phyloP scores from a whole-genome alignment of 1,140 invertebrate genomes.

The Drosophila athabasca region DNA sequence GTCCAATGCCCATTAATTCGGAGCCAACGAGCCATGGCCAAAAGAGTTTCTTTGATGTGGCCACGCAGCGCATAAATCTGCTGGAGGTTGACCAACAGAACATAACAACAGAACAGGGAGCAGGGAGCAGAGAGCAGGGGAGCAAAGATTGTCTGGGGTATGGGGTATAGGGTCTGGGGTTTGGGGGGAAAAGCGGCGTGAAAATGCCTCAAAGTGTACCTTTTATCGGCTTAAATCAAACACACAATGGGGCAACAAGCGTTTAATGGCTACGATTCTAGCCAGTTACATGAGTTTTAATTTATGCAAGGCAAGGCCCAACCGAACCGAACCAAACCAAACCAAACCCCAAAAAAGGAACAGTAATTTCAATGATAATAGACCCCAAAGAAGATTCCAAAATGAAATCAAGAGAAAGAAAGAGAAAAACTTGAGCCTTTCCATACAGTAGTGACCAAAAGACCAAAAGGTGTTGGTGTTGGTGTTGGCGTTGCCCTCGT shows the following conservation, averaged over 20 bases:
- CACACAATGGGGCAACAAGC: slow-evolving; percentile 64
- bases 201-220: slow-evolving; percentile 71
- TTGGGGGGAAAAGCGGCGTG: slow-evolving; percentile 49
- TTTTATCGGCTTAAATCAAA: slow-evolving; percentile 82
- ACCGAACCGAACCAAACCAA: too few relatives aligned
- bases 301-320: slow-evolving; percentile 59
- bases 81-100: slow-evolving; percentile 42
- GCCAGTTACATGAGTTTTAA: slow-evolving; percentile 72
- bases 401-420: slow-evolving; percentile 14
- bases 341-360: slow-evolving; percentile 16
- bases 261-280: slow-evolving; percentile 65
- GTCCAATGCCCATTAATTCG: slow-evolving; percentile 52
- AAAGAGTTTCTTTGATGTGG: slow-evolving; percentile 66
- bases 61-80: slow-evolving; percentile 68
- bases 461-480: slow-evolving; percentile 61
- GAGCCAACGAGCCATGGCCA: slow-evolving; percentile 65
- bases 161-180: too few relatives aligned
- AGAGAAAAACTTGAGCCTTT: slow-evolving; percentile 5
- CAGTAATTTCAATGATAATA: slow-evolving; percentile 67
- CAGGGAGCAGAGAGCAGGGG: too few relatives aligned
- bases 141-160: neutral
- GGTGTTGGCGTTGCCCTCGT: slow-evolving; percentile 26
- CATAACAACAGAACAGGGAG: neutral
- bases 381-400: slow-evolving; percentile 28
- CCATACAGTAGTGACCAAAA: slow-evolving; percentile 63